Evolutionary conservation across 2,888 invertebrate species (phyloP).

Genomic region (Uropetala carovei): DNA sequence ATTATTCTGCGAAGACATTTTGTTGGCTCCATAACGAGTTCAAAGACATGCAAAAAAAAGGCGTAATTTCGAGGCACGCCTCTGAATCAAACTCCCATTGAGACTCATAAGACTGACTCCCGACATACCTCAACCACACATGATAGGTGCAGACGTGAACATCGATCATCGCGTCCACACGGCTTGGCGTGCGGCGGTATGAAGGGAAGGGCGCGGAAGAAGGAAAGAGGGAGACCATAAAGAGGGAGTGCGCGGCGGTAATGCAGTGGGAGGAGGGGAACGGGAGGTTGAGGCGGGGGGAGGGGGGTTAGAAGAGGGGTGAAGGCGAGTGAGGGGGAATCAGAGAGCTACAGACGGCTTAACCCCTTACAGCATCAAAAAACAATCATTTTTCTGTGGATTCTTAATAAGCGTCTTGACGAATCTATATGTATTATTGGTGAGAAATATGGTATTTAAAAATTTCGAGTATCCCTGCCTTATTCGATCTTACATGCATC

Average conservation of each 20-base stretch:
- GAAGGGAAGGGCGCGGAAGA: neutral
- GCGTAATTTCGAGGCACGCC: neutral
- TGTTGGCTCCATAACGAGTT: neutral
- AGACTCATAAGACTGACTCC: constrained; percentile 47
- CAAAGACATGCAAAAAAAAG: neutral
- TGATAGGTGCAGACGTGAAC: constrained; percentile 60
- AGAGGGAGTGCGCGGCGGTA: neutral
- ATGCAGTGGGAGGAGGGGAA: neutral
- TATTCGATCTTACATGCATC: too few relatives aligned
- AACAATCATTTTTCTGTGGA: constrained; percentile 38
- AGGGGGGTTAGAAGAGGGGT: too few relatives aligned
- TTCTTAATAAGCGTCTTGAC: constrained; percentile 13
- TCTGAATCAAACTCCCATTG: constrained; percentile 40
- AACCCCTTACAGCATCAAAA: constrained; percentile 48
- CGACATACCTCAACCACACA: constrained; percentile 56
- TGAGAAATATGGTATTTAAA: too few relatives aligned
- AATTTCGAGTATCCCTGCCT: too few relatives aligned
- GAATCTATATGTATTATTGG: neutral
- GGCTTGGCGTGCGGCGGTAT: constrained; percentile 53
- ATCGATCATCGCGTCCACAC: constrained; percentile 58
- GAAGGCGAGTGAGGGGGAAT: neutral
- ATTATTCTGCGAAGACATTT: neutral
- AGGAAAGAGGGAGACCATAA: neutral
- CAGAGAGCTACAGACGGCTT: constrained; percentile 7
- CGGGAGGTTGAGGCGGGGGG: neutral